Evolutionary conservation across 2,797 vertebrate species (phyloP).

Genomic region (Oophaga sylvatica): DNA sequence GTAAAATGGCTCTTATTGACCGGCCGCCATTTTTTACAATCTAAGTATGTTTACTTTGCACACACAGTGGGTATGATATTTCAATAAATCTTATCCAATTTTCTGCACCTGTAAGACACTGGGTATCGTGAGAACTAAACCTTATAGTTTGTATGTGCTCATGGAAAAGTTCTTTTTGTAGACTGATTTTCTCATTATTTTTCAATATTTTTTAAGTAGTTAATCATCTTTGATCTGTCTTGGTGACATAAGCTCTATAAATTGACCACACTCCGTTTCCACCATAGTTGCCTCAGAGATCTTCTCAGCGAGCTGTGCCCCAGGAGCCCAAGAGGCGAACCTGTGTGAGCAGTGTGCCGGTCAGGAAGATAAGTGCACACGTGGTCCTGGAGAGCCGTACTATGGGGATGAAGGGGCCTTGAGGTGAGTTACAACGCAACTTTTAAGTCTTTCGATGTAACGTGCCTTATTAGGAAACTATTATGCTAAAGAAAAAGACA

Average conservation of each 20-base stretch:
- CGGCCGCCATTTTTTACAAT: no score
- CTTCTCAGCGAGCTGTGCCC: constrained; percentile 85
- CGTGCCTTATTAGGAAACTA: neutral
- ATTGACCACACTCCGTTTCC: neutral
- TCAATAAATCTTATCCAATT: no score
- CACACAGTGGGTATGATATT: no score
- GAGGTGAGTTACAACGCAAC: constrained; percentile 75
- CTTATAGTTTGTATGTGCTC: neutral
- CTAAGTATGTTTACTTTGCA: no score
- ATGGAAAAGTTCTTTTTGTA: neutral
- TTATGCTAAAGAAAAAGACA: no score
- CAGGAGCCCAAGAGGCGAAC: constrained; percentile 72
- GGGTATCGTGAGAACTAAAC: no score
- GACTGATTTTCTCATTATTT: neutral
- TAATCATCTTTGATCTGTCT: neutral
- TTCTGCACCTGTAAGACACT: no score
- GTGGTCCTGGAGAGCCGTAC: constrained; percentile 73
- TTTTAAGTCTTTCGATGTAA: neutral
- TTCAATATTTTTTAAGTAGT: no score
- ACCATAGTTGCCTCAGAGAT: constrained; percentile 78
- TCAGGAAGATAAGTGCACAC: constrained; percentile 73
- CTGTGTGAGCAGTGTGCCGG: constrained; percentile 81
- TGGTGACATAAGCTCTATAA: neutral
- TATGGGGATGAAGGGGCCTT: constrained; percentile 84
- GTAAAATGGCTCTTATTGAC: no score